A percentile compares a stretch with the other conserved stretches of the same genome.
Conservation (phyloP, 1,140 invertebrate genomes). For the Stratiolaelaps scimitus region DNA sequence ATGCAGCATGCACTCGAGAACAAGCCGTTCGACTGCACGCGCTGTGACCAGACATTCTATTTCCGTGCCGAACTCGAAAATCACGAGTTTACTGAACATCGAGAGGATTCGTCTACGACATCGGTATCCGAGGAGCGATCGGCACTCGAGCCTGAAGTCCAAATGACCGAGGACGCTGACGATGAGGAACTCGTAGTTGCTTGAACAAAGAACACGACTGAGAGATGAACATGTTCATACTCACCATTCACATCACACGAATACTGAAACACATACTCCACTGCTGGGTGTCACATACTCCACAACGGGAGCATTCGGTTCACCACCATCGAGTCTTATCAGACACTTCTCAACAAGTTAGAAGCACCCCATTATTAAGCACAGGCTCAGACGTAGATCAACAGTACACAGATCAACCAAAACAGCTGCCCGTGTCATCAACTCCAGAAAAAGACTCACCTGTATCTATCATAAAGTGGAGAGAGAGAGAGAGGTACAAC, state of each 20-base stretch:
- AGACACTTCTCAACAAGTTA: too few relatives aligned
- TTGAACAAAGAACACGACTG: background rate
- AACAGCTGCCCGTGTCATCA: too few relatives aligned
- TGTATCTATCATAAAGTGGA: too few relatives aligned
- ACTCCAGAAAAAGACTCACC: too few relatives aligned
- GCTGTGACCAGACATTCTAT: conserved; percentile 73
- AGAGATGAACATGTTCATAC: background rate
- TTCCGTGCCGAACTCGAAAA: conserved; percentile 80
- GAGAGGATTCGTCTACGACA: conserved; percentile 6
- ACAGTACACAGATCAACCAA: too few relatives aligned
- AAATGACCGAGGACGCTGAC: conserved; percentile 25
- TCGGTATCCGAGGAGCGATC: background rate
- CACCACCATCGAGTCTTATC: too few relatives aligned
- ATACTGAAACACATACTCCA: too few relatives aligned
- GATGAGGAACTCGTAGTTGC: conserved; percentile 19
- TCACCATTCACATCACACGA: conserved; percentile 5
- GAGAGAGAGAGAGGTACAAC: too few relatives aligned
- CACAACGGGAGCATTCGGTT: too few relatives aligned
- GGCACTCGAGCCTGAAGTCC: conserved; percentile 9
- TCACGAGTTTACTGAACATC: conserved; percentile 48
- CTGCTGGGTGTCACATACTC: too few relatives aligned
- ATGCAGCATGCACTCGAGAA: conserved; percentile 71
- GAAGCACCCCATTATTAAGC: too few relatives aligned
- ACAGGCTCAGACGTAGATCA: too few relatives aligned
- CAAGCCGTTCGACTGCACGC: conserved; percentile 66